A percentile compares a stretch with the other conserved stretches of the same genome.
Conservation (phyloP, 1,140 invertebrate species). For the Cydia splendana region DNA sequence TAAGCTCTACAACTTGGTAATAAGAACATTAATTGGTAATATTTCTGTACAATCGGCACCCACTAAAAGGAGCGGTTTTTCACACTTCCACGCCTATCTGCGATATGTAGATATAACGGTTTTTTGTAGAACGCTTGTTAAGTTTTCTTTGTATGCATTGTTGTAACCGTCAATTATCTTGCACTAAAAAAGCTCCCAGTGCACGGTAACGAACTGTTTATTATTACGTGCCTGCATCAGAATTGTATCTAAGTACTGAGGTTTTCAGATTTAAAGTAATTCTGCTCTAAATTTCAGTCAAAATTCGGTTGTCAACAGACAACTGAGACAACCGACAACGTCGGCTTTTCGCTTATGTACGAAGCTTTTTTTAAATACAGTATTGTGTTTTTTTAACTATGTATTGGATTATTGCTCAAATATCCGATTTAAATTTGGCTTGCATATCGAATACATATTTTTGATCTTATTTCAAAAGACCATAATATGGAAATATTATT, state of each 20-base stretch:
- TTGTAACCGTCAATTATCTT: conserved; percentile 14
- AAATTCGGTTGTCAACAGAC: no score
- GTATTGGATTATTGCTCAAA: no score
- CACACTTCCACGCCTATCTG: conserved; percentile 20
- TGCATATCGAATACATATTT: background rate
- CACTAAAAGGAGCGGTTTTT: conserved; percentile 31
- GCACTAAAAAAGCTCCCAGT: background rate
- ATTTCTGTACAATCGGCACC: background rate
- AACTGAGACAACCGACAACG: no score
- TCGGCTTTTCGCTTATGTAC: no score
- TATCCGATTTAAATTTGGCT: background rate
- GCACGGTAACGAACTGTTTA: background rate
- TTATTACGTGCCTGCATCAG: background rate
- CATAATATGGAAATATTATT: conserved; percentile 22
- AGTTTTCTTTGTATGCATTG: conserved; percentile 14
- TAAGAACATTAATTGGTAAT: background rate
- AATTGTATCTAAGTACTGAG: background rate
- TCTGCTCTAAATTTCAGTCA: background rate
- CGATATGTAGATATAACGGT: conserved; percentile 28
- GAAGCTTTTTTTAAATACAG: no score
- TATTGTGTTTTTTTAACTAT: no score
- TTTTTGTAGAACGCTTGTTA: conserved; percentile 29
- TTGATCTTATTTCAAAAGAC: conserved; percentile 13
- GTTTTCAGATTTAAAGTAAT: background rate
- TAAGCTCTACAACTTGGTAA: background rate